Evolutionary conservation across 2,113 vertebrate species (phyloP).

Genomic region (Malaclemys terrapin): DNA sequence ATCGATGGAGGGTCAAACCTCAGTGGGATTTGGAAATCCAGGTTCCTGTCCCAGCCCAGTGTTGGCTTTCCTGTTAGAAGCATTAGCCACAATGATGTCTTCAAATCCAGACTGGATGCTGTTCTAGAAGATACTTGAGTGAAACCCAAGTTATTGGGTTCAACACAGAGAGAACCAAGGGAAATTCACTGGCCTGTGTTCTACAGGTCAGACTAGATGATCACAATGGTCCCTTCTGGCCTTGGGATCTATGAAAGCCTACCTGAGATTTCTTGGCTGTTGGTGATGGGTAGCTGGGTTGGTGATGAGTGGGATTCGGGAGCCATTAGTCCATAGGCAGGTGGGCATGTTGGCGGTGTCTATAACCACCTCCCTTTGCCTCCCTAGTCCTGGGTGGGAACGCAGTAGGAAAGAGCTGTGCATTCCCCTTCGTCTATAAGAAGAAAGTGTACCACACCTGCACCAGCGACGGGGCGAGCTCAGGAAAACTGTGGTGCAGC

Average conservation of each 20-base stretch:
- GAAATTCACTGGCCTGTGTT: neutral
- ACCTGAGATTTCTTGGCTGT: neutral
- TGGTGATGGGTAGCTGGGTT: neutral
- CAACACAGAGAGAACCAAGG: neutral
- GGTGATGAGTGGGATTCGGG: too few relatives aligned
- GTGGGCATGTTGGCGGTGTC: neutral
- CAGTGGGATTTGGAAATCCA: neutral
- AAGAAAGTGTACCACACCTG: accelerated
- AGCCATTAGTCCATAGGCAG: neutral
- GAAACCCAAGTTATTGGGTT: neutral
- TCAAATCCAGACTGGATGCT: neutral
- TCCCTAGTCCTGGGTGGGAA: neutral
- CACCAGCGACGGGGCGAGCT: neutral
- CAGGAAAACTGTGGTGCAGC: neutral
- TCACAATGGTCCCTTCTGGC: neutral
- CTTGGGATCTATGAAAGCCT: neutral
- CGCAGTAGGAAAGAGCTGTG: neutral
- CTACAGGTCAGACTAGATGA: too few relatives aligned
- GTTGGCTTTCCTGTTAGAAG: too few relatives aligned
- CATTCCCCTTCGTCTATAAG: neutral
- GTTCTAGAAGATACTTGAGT: neutral
- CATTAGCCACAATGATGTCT: too few relatives aligned
- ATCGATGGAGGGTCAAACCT: neutral
- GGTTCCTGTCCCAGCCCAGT: too few relatives aligned
- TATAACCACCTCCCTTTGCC: neutral